A percentile compares a stretch with the other conserved stretches of the same genome.
These are phyloP conservation scores for Itoplectis maculator DNA, from an alignment of 2,888 invertebrate species.

Conservation along the genomic window DNA sequence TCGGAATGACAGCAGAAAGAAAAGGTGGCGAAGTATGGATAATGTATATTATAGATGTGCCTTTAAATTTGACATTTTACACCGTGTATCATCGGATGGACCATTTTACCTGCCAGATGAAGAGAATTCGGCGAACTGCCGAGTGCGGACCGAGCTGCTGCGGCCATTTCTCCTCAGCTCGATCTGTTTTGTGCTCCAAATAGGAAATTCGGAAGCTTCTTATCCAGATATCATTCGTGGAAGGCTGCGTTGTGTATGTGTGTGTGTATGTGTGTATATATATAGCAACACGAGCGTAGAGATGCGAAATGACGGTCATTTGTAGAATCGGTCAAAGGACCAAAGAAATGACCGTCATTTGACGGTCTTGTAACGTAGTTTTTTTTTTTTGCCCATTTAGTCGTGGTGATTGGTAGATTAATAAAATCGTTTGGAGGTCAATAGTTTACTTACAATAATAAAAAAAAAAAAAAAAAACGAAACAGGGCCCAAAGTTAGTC, in stretches of 20 bases:
- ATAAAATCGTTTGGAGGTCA: no score
- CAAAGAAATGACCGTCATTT: no score
- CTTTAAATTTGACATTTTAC: slow-evolving; percentile 11
- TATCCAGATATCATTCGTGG: slow-evolving; percentile 10
- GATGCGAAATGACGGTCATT: no score
- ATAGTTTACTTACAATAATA: no score
- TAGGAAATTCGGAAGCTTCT: neutral
- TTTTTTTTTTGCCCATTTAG: no score
- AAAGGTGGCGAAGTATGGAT: neutral
- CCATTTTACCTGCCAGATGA: slow-evolving; percentile 45
- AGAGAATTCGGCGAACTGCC: slow-evolving; percentile 28
- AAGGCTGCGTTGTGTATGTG: neutral
- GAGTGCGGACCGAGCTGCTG: slow-evolving; percentile 18
- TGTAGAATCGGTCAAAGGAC: no score
- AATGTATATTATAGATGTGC: neutral
- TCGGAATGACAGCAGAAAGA: neutral
- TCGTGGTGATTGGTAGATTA: no score
- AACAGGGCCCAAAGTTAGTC: no score
- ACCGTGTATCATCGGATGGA: neutral
- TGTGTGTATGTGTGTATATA: neutral
- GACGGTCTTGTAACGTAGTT: no score
- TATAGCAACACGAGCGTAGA: slow-evolving; percentile 11
- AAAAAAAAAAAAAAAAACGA: no score
- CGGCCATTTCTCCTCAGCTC: slow-evolving; percentile 37
- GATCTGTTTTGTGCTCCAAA: slow-evolving; percentile 1